Evolutionary conservation across 2,888 invertebrate genomes (phyloP), one percentile per base, ranked within the genome.

Genomic region (Helleia helle): DNA sequence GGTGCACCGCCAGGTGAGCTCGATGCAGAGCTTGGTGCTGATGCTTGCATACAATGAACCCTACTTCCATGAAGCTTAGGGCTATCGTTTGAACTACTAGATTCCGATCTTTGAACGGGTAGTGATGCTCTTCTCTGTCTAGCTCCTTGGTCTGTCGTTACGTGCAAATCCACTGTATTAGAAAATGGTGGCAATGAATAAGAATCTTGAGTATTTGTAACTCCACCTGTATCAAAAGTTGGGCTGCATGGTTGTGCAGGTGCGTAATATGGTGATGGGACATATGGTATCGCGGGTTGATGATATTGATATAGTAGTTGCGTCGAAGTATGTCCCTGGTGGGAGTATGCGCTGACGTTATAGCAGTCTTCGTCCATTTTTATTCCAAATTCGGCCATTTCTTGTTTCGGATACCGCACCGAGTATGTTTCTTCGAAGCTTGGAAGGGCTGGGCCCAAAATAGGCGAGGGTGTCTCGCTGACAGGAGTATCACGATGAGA

Each of bases 351-450:
- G 69, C 88, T 63, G 65, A 89, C 88, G 62, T 91, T 91, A 67
- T 91, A 93, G 64, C 93, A 93, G 58, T 93, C 94, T 62, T 94
- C 94, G 67, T 94, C 94, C 93, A 94, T 93, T 76, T 94, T 94
- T 58, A 93, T 89, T 18, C 90, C 90, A 55, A 90, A 86, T 56
- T 87, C 87, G 28, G 86, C 81, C 66, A 89, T 86, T 69, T 88
- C 89, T 65, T 87, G 88, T 56, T 86, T 87, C 45, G 88, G 88
- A 63, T 92, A 92, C 48, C 92, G 90, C 36, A 93, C 89, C 43
- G 93, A 92, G 72, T 94, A 94, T 17, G 93, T 95, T 80, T 95
- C 95, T 84, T 95, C 93, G 81, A 94, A 94, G 79, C 94, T 94
- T 49, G 94, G 94, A 60, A 94, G 75, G 34, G 92, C 88, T 31